These are phyloP conservation scores for Gryon sp. DNA, from an alignment of 1,140 invertebrate species.

Conservation along the genomic window DNA sequence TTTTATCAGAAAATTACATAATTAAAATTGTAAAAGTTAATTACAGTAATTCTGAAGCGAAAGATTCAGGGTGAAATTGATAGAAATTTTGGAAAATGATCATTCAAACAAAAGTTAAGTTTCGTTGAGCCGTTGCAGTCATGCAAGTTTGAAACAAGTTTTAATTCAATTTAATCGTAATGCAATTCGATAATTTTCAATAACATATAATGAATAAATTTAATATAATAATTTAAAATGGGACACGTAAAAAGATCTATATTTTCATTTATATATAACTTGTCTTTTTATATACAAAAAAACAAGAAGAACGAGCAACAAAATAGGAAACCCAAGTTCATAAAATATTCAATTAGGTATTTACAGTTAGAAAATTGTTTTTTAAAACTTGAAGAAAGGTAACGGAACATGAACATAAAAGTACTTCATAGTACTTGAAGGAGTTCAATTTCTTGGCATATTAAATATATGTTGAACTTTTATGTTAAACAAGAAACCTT, in stretches of 20 bases:
- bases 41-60: too few relatives aligned
- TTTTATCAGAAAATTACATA: too few relatives aligned
- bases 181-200: constrained; percentile 31
- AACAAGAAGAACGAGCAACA: too few relatives aligned
- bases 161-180: constrained; percentile 33
- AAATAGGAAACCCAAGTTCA: constrained; percentile 7
- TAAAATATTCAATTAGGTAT: constrained; percentile 1
- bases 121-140: too few relatives aligned
- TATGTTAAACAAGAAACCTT: constrained; percentile 1
- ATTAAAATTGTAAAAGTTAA: too few relatives aligned
- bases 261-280: constrained; percentile 43
- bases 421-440: constrained; percentile 3
- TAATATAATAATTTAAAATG: constrained; percentile 27
- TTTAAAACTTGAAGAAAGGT: constrained; percentile 2
- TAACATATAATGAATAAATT: constrained; percentile 33
- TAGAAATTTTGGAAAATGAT: too few relatives aligned
- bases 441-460: constrained; percentile 22
- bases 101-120: too few relatives aligned
- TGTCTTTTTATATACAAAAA: constrained; percentile 35
- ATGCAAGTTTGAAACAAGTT: not conserved
- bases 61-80: too few relatives aligned
- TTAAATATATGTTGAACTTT: constrained; percentile 7
- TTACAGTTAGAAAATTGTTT: constrained; percentile 19
- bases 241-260: constrained; percentile 17
- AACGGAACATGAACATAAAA: too few relatives aligned